Base-by-base conservation (phyloP, 1,140 invertebrate species). In the Sweltsa coloradensis region DNA sequence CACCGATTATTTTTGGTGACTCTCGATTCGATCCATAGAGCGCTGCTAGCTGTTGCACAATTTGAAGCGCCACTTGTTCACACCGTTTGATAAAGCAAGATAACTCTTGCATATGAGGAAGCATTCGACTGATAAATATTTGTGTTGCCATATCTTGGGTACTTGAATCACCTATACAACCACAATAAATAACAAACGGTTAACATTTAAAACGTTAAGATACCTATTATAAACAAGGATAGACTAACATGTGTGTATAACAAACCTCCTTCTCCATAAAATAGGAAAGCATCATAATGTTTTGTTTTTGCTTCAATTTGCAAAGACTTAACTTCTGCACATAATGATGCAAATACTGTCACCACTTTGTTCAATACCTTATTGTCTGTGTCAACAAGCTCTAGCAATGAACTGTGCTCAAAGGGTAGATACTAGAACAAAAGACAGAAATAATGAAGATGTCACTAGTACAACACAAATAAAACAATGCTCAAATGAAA, bases 301-400 rank as follows among this genome's bases (percentile, higher is more conserved):
- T 72, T 75, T 36, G 68, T 64, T 57, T 71, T 69, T 18, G 82
- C 78, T 68, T 87, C 82, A 49, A 66, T 59, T 60, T 77, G 75
- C n/a, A 91, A 62, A 26, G 70, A 55, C 41, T 76, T 65, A 45
- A 88, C 77, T 68, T 91, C 88, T 55, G 77, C 69, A 63, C 85
- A 90, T 0, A 89, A 66, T 29, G 81, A 75, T n/a, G 79, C 76
- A 36, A 91, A 73, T 1, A 85, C 83, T 24, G 79, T 78, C n/a
- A 92, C 65, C 14, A 89, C 74, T 68, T 89, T 88, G 44, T 85
- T 86, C 47, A 89, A 72, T 16, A 79, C 67, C 60, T 84, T 82
- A 62, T 89, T 89, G 63, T 92, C 85, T 21, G 83, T 87, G 51
- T 83, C 76, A 18, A 85, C 74, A 29, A 90, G 60, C 51, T 84